Conservation (phyloP, 2,888 invertebrate species). For the Temnothorax rugatulus region DNA sequence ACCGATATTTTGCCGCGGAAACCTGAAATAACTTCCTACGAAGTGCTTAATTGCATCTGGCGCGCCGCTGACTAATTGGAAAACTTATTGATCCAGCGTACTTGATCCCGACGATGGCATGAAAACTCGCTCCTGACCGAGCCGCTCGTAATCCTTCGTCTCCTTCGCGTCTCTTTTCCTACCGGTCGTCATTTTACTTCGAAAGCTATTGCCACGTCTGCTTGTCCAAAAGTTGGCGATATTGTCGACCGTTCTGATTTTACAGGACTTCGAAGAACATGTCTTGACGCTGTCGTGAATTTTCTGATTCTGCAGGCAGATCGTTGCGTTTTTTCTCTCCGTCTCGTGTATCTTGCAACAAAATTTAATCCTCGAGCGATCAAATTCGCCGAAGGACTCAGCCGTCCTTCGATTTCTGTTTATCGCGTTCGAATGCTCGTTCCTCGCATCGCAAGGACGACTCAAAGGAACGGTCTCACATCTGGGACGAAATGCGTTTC, state of each 20-base stretch:
- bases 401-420: slow-evolving; percentile 30
- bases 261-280: slow-evolving; percentile 68
- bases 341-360: slow-evolving; percentile 41
- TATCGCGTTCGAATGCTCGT: background rate
- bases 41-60: slow-evolving; percentile 24
- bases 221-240: slow-evolving; percentile 77
- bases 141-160: slow-evolving; percentile 72
- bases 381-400: slow-evolving; percentile 36
- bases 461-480: slow-evolving; percentile 34
- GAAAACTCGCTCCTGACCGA: slow-evolving; percentile 65
- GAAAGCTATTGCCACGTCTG: slow-evolving; percentile 75
- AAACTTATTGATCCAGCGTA: slow-evolving; percentile 68
- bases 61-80: slow-evolving; percentile 43
- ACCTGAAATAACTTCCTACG: slow-evolving; percentile 8
- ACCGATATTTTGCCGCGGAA: slow-evolving; percentile 30
- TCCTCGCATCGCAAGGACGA: background rate
- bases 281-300: slow-evolving; percentile 52
- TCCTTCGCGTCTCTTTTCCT: slow-evolving; percentile 75
- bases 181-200: slow-evolving; percentile 69
- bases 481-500: slow-evolving; percentile 21
- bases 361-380: slow-evolving; percentile 19
- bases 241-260: slow-evolving; percentile 77
- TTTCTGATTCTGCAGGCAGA: slow-evolving; percentile 18
- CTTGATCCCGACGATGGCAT: slow-evolving; percentile 78
- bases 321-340: background rate